Percentiles rank a stretch among this genome's conserved stretches.
phyloP scores from a whole-genome alignment of 2,888 invertebrate species.

The Leucania comma region DNA sequence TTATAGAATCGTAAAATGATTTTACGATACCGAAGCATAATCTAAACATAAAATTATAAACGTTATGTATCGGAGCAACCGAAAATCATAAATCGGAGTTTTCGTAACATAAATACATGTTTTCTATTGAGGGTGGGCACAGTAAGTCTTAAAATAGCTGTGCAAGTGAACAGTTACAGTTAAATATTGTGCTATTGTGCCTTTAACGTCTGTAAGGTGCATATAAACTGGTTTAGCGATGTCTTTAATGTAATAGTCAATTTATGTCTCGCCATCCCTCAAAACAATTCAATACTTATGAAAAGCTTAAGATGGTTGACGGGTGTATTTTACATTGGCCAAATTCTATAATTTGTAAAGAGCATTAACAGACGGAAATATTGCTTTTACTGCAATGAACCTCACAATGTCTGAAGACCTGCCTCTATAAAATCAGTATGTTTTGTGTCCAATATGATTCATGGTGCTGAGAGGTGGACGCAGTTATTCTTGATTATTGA shows the following conservation, averaged over 20 bases:
- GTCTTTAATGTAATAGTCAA: slow-evolving; percentile 13
- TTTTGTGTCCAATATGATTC: too few relatives aligned
- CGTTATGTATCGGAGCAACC: slow-evolving; percentile 77
- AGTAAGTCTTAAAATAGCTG: slow-evolving; percentile 46
- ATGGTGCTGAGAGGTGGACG: too few relatives aligned
- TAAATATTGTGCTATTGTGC: slow-evolving; percentile 53
- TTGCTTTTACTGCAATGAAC: too few relatives aligned
- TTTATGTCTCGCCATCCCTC: background rate
- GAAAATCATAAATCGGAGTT: slow-evolving; percentile 80
- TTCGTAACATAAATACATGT: slow-evolving; percentile 56
- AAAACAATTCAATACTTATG: background rate
- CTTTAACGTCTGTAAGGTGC: slow-evolving; percentile 29
- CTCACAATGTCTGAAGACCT: too few relatives aligned
- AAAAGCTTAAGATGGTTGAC: too few relatives aligned
- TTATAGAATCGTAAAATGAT: slow-evolving; percentile 85
- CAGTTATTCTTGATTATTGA: too few relatives aligned
- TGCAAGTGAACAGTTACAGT: slow-evolving; percentile 31
- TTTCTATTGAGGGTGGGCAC: slow-evolving; percentile 62
- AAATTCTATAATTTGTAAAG: too few relatives aligned
- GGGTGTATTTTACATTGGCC: too few relatives aligned
- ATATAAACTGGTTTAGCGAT: slow-evolving; percentile 41
- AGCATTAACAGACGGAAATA: too few relatives aligned
- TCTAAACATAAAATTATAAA: slow-evolving; percentile 85
- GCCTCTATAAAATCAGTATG: too few relatives aligned
- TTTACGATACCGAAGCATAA: slow-evolving; percentile 83